Conservation (phyloP, 1,140 invertebrate genomes). For the Venturia canescens region DNA sequence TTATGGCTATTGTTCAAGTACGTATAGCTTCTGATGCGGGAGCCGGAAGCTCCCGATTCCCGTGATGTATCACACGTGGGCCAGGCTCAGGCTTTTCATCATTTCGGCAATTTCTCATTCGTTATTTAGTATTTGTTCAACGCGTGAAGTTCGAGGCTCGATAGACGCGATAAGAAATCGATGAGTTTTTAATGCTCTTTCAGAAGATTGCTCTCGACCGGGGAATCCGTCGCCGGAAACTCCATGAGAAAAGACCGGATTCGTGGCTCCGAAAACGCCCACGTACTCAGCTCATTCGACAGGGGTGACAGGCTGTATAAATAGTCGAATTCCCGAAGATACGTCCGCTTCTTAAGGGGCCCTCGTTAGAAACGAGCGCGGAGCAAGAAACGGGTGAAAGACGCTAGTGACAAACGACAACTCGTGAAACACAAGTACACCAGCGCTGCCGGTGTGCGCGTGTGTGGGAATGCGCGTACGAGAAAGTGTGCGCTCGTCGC, state of each 20-base stretch:
- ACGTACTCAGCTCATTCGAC: slow-evolving; percentile 27
- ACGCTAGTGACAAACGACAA: slow-evolving; percentile 38
- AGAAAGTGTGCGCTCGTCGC: not conserved
- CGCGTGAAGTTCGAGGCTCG: too few species aligned
- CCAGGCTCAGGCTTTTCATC: too few species aligned
- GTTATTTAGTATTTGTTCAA: too few species aligned
- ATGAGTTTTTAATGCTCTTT: not conserved
- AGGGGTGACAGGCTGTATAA: slow-evolving; percentile 39
- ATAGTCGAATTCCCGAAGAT: slow-evolving; percentile 41
- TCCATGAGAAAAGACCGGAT: slow-evolving; percentile 13
- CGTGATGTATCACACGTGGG: too few species aligned
- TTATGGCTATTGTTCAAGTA: too few species aligned
- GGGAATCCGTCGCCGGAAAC: not conserved
- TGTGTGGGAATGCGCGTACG: not conserved
- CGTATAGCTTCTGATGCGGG: too few species aligned
- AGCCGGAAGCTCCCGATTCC: too few species aligned
- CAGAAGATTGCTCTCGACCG: not conserved
- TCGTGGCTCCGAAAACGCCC: not conserved
- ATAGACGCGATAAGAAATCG: not conserved
- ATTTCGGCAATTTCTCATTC: too few species aligned
- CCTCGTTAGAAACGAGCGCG: slow-evolving; percentile 3
- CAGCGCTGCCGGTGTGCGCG: not conserved
- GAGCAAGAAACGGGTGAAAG: slow-evolving; percentile 11
- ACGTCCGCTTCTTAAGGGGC: slow-evolving; percentile 22
- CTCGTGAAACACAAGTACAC: not conserved